phyloP scores from a whole-genome alignment of 2,888 invertebrate species.

The Xanthorhoe spadicearia region DNA sequence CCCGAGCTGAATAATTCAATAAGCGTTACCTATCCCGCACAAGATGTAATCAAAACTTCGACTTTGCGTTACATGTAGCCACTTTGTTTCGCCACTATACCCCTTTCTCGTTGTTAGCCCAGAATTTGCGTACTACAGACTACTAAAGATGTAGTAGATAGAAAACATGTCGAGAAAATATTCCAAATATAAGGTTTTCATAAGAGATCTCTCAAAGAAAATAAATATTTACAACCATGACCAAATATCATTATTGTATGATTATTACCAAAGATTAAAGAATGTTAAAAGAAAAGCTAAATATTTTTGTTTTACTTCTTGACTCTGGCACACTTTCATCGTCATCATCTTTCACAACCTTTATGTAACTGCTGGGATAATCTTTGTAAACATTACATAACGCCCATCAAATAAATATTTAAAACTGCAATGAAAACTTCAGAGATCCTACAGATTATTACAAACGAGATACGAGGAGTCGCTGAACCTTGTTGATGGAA shows the following conservation, averaged over 20 bases:
- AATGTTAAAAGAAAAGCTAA: too few species aligned
- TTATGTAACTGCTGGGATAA: too few species aligned
- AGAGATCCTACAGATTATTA: conserved; percentile 4
- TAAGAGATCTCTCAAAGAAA: too few species aligned
- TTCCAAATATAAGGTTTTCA: too few species aligned
- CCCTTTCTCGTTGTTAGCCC: background rate
- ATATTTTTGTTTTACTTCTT: too few species aligned
- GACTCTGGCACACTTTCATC: too few species aligned
- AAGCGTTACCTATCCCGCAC: conserved; percentile 57
- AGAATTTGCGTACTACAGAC: background rate
- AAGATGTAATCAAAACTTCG: conserved; percentile 68
- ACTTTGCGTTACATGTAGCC: conserved; percentile 52
- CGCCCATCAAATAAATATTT: background rate
- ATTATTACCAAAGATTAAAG: too few species aligned
- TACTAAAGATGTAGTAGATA: background rate
- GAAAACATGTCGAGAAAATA: too few species aligned
- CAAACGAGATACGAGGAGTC: conserved; percentile 29
- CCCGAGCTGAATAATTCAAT: conserved; percentile 69
- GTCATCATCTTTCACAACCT: too few species aligned
- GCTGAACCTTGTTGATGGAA: conserved; percentile 42
- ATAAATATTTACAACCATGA: background rate
- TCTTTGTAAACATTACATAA: background rate
- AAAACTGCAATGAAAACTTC: background rate
- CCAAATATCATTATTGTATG: too few species aligned
- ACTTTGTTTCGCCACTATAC: conserved; percentile 26